A percentile compares a stretch with the other conserved stretches of the same genome.
Conservation (phyloP, 2,888 invertebrate species). For the Coleophora deauratella region DNA sequence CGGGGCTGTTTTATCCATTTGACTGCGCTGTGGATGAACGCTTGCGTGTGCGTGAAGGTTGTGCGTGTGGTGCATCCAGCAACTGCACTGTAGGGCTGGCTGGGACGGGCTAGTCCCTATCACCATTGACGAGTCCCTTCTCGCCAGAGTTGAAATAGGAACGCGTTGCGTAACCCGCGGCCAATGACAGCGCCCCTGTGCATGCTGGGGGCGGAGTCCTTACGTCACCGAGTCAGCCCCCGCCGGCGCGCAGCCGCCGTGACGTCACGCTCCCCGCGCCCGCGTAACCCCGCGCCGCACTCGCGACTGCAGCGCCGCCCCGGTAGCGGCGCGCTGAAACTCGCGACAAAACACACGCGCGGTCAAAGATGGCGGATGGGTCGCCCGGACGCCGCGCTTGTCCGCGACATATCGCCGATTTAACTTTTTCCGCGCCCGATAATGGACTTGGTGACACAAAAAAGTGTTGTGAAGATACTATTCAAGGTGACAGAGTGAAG, state of each 20-base stretch:
- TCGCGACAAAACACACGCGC: conserved; percentile 75
- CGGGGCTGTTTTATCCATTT: not conserved
- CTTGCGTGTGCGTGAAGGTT: conserved; percentile 24
- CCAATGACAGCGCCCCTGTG: conserved; percentile 69
- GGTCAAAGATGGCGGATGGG: conserved; percentile 90
- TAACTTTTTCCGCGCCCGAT: conserved; percentile 71
- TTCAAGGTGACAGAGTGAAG: conserved; percentile 53
- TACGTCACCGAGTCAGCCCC: conserved; percentile 66
- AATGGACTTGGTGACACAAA: conserved; percentile 66
- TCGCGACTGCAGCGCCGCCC: conserved; percentile 52
- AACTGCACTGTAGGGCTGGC: conserved; percentile 63
- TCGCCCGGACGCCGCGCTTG: conserved; percentile 77
- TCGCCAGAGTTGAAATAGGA: conserved; percentile 59
- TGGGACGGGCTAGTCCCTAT: conserved; percentile 57
- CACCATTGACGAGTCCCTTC: conserved; percentile 51
- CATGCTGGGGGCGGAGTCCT: conserved; percentile 71
- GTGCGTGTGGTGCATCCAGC: conserved; percentile 38
- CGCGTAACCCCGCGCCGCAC: conserved; percentile 33
- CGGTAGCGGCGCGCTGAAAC: conserved; percentile 47
- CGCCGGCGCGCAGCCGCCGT: conserved; percentile 68
- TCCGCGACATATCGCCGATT: conserved; percentile 71
- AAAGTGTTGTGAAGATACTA: conserved; percentile 68
- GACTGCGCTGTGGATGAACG: conserved; percentile 17
- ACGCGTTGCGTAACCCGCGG: conserved; percentile 66
- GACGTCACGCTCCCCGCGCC: conserved; percentile 49